Evolutionary conservation across 2,113 vertebrate species (phyloP), one percentile per base, ranked within the genome.

Genomic region (Elgaria multicarinata): DNA sequence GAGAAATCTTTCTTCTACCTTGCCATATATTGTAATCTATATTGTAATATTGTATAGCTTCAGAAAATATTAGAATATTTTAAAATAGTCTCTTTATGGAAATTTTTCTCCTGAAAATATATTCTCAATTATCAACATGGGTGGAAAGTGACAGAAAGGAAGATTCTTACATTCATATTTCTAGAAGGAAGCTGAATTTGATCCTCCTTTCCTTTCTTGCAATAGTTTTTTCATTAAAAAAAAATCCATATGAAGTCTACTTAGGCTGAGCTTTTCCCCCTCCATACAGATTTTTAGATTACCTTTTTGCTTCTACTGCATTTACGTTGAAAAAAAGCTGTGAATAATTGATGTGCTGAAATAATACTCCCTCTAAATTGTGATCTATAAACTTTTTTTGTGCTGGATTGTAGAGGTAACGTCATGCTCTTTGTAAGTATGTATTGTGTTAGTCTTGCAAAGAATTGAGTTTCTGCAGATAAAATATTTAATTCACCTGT

Each of bases 221-320:
- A 71, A 93, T 94, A 78, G 33, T 92, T 85, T 95, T 95, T 93
- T 96, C 91, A 91, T 83, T 90, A 76, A 90, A 92, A 95, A n/a
- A 33, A 67, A 67, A 78, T 87, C 39, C 33, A 66, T 80, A 80
- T 28, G 24, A 67, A 80, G 39, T 33, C 44, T 33, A 5, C 24
- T 83, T 80, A 3, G 50, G 50, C 50, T 58, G 50, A 80, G 50
- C 78, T 84, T 84, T 86, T 46, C 22, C 14, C 74, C 12, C 16
- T 22, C 31, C 7, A 46, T 20, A 24, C 39, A 46, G 14, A 62
- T 62, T 71, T 74, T n/a, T 58, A 42, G 14, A 42, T 82, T 58
- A 22, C 28, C 36, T 44, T 46, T 71, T 67, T 69, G n/a, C 90
- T 72, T 90, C 83, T 55, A 91, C 93, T 31, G 22, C 64, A 26